These are phyloP conservation scores for Ditula angustiorana DNA, from an alignment of 2,888 invertebrate species.

Conservation along the genomic window DNA sequence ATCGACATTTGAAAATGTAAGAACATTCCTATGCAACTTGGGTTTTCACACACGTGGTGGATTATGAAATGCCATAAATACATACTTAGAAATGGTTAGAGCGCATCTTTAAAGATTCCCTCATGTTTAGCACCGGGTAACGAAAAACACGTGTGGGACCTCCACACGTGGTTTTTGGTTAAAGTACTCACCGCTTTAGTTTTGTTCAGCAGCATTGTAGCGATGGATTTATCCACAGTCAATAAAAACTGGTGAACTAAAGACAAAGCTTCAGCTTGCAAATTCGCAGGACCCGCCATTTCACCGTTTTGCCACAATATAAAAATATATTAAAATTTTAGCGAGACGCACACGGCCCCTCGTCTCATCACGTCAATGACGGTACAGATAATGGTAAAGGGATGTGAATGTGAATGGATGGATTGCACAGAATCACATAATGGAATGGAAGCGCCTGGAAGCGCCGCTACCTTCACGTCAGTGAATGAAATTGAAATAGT, in stretches of 20 bases:
- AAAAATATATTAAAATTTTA: slow-evolving; percentile 12
- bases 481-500: too few species aligned
- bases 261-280: slow-evolving; percentile 72
- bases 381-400: slow-evolving; percentile 13
- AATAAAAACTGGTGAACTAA: slow-evolving; percentile 88
- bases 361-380: slow-evolving; percentile 3
- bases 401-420: too few species aligned
- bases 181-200: slow-evolving; percentile 89
- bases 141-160: slow-evolving; percentile 63
- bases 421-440: too few species aligned
- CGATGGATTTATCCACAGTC: slow-evolving; percentile 87
- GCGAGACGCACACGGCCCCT: slow-evolving; percentile 25
- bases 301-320: slow-evolving; percentile 36
- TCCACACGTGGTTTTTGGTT: slow-evolving; percentile 69
- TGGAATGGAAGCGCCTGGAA: background rate
- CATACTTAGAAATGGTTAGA: background rate
- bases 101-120: background rate
- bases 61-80: background rate
- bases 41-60: background rate
- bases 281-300: slow-evolving; percentile 66
- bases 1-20: background rate
- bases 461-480: too few species aligned
- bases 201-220: slow-evolving; percentile 89
- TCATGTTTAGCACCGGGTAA: slow-evolving; percentile 2
- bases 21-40: background rate